Evolutionary conservation across 1,140 invertebrate species (phyloP), one percentile per base, ranked within the genome.

Genomic region (Drosophila lowei): DNA sequence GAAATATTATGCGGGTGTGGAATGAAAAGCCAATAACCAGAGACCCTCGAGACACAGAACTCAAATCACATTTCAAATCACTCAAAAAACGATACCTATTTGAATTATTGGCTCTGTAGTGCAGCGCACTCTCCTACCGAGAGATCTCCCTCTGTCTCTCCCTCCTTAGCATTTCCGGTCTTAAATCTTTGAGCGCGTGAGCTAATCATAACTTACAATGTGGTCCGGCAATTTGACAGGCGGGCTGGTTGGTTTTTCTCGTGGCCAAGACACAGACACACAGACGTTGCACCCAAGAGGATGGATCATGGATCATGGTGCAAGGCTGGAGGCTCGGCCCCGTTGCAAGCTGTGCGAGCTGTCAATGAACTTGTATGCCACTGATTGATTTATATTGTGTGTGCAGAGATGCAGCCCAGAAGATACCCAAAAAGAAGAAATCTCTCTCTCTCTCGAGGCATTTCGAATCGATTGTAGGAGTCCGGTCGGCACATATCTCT

Each of bases 321-420:
- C 60, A 65, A 70, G 77, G 47, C 23, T 59, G 49, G 16, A 59
- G 54, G 44, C 67, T 43, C 58, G 71, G 71, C 70, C 78, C 75
- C 52, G 16, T 52, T 74, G 72, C 88, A 88, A 90, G 89, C 88
- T 90, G 86, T 88, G 81, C 75, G 81, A 90, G 86, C 86, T 90
- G 88, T 90, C 88, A 90, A 84, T 90, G 88, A 90, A 90, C 88
- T 88, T 88, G 88, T 90, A 88, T 18, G 64, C 63, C 71, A 64
- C 80, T 90, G 88, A 90, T 90, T 90, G 88, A 90, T 90, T 90
- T 90, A 90, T 90, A 88, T 84, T 88, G 79, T 84, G 88, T 80
- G 30, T 72, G 78, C 54, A 47, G n/a, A 64, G 55, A 66, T 60
- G 57, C 61, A 59, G 78, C 47, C 6, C 21, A 52, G 38, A 11